A percentile compares a stretch with the other conserved stretches of the same genome.
Evolutionary conservation across 2,888 invertebrate genomes (phyloP).

Genomic region (Ecliptopera silaceata): DNA sequence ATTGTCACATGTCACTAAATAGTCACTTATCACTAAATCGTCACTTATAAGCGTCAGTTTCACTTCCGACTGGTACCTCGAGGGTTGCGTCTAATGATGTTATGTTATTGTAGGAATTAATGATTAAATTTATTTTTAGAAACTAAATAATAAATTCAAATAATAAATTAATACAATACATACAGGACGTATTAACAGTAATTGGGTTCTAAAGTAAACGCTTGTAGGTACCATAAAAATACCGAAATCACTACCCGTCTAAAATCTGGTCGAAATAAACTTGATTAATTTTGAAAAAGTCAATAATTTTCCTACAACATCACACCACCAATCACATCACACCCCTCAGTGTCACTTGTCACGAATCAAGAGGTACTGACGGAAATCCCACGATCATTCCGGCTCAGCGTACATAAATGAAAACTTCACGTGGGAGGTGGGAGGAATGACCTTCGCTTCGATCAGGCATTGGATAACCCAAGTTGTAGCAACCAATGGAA

Average conservation of each 20-base stretch:
- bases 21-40: conserved; percentile 25
- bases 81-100: conserved; percentile 23
- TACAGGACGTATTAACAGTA: too few relatives aligned
- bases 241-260: background rate
- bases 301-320: conserved; percentile 15
- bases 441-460: conserved; percentile 78
- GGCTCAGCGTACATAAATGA: conserved; percentile 80
- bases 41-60: conserved; percentile 31
- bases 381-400: conserved; percentile 81
- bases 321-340: conserved; percentile 25
- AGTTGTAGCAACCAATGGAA: conserved; percentile 86
- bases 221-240: background rate
- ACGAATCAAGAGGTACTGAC: conserved; percentile 76
- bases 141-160: background rate
- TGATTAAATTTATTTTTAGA: background rate
- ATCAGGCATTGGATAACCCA: conserved; percentile 88
- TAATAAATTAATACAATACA: background rate
- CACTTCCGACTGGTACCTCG: conserved; percentile 38
- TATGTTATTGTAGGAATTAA: conserved; percentile 24
- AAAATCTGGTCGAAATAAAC: background rate
- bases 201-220: too few relatives aligned
- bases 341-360: conserved; percentile 72
- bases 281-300: too few relatives aligned
- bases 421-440: conserved; percentile 78
- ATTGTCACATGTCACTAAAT: conserved; percentile 13